Evolutionary conservation across 2,888 invertebrate species (phyloP).

Genomic region (Diabrotica balteata): DNA sequence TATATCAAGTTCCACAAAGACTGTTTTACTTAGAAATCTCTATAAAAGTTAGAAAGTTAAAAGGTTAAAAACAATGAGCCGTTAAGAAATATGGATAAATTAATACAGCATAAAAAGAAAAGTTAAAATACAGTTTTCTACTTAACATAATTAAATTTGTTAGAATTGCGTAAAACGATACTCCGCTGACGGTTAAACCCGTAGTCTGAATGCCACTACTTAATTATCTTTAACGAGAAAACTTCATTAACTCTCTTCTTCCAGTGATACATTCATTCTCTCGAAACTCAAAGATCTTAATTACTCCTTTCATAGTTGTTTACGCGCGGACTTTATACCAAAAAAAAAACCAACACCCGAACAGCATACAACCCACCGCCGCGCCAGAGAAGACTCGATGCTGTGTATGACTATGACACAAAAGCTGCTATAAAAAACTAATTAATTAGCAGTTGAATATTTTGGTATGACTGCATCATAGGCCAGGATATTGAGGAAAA

Average conservation of each 20-base stretch:
- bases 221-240: constrained; percentile 8
- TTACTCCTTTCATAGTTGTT: constrained; percentile 14
- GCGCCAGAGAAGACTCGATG: neutral
- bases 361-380: neutral
- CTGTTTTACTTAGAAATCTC: no score
- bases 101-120: no score
- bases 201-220: neutral
- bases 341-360: constrained; percentile 8
- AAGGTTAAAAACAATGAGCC: no score
- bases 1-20: no score
- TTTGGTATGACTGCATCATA: no score
- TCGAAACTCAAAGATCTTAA: constrained; percentile 11
- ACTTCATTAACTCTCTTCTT: constrained; percentile 10
- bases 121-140: no score
- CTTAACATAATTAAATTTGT: no score
- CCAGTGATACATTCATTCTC: constrained; percentile 13
- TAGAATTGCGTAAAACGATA: no score
- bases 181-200: no score
- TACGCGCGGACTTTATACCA: constrained; percentile 8
- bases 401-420: constrained; percentile 8
- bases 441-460: constrained; percentile 17
- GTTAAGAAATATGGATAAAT: no score
- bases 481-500: no score
- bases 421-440: constrained; percentile 13
- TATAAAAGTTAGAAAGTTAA: no score